These are phyloP conservation scores for Rhizomys pruinosus DNA, from an alignment of 2,113 vertebrate genomes.

Conservation along the genomic window DNA sequence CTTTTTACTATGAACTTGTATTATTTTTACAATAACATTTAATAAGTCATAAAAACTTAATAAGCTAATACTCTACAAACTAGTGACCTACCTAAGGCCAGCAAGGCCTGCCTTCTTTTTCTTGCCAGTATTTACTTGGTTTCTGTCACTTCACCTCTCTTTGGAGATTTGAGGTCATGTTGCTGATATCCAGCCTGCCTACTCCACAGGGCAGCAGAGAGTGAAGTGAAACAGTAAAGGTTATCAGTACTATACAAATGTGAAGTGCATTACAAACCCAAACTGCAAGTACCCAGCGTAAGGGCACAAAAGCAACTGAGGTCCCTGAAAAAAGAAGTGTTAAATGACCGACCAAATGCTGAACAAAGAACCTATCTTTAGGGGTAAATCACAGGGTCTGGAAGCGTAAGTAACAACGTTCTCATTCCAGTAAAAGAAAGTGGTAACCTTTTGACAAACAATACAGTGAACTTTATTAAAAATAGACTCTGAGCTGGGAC, in stretches of 20 bases:
- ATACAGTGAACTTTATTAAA: constrained; percentile 69
- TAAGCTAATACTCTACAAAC: background rate
- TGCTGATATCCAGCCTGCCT: background rate
- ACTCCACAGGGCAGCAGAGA: background rate
- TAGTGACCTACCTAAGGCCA: background rate
- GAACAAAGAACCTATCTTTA: background rate
- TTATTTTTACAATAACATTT: background rate
- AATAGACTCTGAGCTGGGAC: constrained; percentile 75
- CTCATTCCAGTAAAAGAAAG: constrained; percentile 45
- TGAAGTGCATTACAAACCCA: background rate
- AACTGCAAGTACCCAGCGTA: background rate
- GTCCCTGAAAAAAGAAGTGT: background rate
- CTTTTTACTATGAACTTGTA: background rate
- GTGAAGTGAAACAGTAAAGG: too few species aligned
- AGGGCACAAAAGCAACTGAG: background rate
- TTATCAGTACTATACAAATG: background rate
- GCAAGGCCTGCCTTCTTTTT: background rate
- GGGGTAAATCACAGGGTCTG: constrained; percentile 43
- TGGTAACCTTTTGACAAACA: constrained; percentile 69
- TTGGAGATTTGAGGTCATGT: background rate
- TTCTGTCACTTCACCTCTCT: background rate
- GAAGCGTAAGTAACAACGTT: background rate
- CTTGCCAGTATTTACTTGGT: background rate
- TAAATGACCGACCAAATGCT: constrained; percentile 52
- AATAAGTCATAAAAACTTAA: background rate